Base-by-base conservation (phyloP, 2,888 invertebrate genomes). In the Eilema caniola region DNA sequence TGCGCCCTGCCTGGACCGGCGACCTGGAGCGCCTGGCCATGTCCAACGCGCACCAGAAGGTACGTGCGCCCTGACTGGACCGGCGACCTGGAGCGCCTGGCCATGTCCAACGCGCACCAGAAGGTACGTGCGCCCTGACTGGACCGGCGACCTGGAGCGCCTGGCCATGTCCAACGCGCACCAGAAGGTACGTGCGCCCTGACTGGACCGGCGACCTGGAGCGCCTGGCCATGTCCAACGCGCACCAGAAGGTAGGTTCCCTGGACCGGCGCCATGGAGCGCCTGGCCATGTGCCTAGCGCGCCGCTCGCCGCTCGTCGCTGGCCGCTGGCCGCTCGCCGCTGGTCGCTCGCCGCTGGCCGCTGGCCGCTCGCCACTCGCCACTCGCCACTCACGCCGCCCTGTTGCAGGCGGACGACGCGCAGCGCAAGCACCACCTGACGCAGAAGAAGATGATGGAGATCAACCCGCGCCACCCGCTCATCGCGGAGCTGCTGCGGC, bases 171-270 rank as follows among this genome's bases (percentile, higher is more conserved):
- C 98, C 63, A 99, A 99, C 94, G 99, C 99, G 23, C 99, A 99
- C 93, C 99, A 99, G 92, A 99, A 99, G 90, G 93, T 69, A 97
- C 99, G 3, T 98, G 99, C 73, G 97, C 98, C 96, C 99, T 99
- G 99, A 99, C 82, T 99, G 99, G 99, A 99, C 99, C 84, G 99
- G 99, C 85, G 99, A 99, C 94, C 99, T 99, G 99, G 99, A 99
- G 95, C 96, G 99, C 66, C 96, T 99, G 79, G 99, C 99, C 76
- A 94, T 98, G 77, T 98, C 98, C 63, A 99, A 99, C 94, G 99
- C 99, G 23, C 99, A 99, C 93, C 99, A 99, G 92, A 99, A 99
- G 90, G 93, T 69, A 97, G 97, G 88, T 99, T 8, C 31, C 31
- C n/a, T n/a, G n/a, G n/a, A n/a, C n/a, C n/a, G n/a, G n/a, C n/a